phyloP scores from a whole-genome alignment of 2,113 vertebrate species.

The Xenopus tropicalis region DNA sequence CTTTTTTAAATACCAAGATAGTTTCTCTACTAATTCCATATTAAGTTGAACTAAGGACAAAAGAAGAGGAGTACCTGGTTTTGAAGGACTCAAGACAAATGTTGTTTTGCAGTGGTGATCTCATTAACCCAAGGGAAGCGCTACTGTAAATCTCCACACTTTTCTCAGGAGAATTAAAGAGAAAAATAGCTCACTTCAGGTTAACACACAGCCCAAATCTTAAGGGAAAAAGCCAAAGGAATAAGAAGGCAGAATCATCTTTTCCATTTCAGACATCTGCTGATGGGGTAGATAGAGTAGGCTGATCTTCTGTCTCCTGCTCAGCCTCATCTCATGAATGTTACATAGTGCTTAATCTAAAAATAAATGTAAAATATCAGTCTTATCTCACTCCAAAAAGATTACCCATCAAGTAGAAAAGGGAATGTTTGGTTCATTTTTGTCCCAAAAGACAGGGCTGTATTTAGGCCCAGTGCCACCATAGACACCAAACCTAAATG shows the following conservation, averaged over 20 bases:
- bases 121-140: slow-evolving; percentile 17
- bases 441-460: no score
- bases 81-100: background rate
- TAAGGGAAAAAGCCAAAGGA: slow-evolving; percentile 5
- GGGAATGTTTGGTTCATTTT: no score
- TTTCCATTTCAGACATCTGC: background rate
- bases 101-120: slow-evolving; percentile 22
- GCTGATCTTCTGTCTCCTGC: background rate
- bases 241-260: background rate
- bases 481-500: no score
- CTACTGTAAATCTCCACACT: background rate
- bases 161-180: slow-evolving; percentile 14
- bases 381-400: background rate
- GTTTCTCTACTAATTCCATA: no score
- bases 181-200: slow-evolving; percentile 26
- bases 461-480: no score
- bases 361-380: slow-evolving; percentile 5
- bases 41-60: no score
- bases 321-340: slow-evolving; percentile 10
- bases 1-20: no score
- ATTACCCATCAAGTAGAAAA: no score
- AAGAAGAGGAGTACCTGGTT: no score
- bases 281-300: background rate
- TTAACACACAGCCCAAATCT: slow-evolving; percentile 16
- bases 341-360: slow-evolving; percentile 25